Conservation (phyloP, 2,888 invertebrate genomes). For the Cryptocephalus moraei region DNA sequence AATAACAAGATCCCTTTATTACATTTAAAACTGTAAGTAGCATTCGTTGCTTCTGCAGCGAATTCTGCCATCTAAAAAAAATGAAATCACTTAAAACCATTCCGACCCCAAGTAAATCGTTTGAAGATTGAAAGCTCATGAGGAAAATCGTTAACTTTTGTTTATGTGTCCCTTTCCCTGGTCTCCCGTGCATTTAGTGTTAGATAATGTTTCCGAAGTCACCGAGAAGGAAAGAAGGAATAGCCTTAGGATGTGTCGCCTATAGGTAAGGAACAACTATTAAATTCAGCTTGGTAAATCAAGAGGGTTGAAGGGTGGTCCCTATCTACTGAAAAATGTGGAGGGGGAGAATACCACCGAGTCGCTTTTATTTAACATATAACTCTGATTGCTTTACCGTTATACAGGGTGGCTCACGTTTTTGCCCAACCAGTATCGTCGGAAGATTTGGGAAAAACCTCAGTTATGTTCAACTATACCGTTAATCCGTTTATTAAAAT, state of each 20-base stretch:
- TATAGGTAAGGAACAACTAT: conserved; percentile 28
- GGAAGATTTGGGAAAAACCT: too few relatives aligned
- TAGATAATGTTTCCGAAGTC: conserved; percentile 10
- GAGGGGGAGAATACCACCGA: not conserved
- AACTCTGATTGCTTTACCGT: too few relatives aligned
- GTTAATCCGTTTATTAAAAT: too few relatives aligned
- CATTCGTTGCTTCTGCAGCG: not conserved
- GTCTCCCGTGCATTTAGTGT: conserved; percentile 7
- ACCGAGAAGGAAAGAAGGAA: conserved; percentile 11
- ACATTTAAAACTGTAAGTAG: too few relatives aligned
- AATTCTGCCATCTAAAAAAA: conserved; percentile 5
- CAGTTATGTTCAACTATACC: too few relatives aligned
- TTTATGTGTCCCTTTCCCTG: conserved; percentile 10
- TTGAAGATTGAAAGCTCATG: conserved; percentile 9
- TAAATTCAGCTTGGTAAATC: conserved; percentile 22
- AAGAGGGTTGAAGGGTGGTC: conserved; percentile 18
- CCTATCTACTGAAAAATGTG: not conserved
- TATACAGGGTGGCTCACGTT: too few relatives aligned
- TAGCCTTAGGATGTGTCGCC: conserved; percentile 23
- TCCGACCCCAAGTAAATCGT: conserved; percentile 1
- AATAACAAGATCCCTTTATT: too few relatives aligned
- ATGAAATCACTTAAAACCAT: conserved; percentile 6
- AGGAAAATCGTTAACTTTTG: conserved; percentile 11
- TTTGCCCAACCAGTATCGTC: too few relatives aligned
- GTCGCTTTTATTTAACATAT: not conserved